phyloP scores from a whole-genome alignment of 2,113 vertebrate species.

The Porphyrio hochstetteri region DNA sequence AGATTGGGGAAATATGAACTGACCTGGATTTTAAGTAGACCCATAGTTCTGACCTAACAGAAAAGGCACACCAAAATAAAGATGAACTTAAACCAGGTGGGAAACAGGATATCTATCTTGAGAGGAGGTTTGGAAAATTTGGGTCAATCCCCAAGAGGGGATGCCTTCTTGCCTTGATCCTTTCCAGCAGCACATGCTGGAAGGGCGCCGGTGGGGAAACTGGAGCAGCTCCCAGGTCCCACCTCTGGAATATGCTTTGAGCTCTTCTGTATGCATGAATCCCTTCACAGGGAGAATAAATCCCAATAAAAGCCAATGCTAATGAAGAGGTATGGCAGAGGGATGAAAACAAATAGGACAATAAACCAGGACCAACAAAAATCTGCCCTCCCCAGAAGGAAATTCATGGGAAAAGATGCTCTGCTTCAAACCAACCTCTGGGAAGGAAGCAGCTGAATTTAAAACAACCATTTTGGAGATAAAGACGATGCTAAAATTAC shows the following conservation, averaged over 20 bases:
- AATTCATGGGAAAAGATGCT: background rate
- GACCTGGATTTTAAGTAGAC: background rate
- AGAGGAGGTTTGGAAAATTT: background rate
- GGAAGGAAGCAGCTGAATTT: slow-evolving; percentile 2
- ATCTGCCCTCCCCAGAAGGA: background rate
- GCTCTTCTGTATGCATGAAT: background rate
- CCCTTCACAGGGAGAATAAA: background rate
- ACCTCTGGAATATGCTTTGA: background rate
- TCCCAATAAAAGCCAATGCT: background rate
- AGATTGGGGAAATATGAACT: background rate
- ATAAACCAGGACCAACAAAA: background rate
- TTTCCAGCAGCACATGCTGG: background rate
- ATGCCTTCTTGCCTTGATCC: background rate
- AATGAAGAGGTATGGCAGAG: background rate
- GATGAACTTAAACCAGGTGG: background rate
- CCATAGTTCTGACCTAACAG: background rate
- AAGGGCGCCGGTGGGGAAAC: background rate
- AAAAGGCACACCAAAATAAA: background rate
- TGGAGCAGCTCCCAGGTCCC: background rate
- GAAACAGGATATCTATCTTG: background rate
- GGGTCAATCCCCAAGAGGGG: background rate
- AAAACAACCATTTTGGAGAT: slow-evolving; percentile 31
- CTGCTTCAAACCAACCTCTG: background rate
- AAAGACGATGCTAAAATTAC: slow-evolving; percentile 27
- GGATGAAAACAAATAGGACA: background rate